Evolutionary conservation across 2,113 vertebrate genomes (phyloP).

Genomic region (Sakesphorus luctuosus): DNA sequence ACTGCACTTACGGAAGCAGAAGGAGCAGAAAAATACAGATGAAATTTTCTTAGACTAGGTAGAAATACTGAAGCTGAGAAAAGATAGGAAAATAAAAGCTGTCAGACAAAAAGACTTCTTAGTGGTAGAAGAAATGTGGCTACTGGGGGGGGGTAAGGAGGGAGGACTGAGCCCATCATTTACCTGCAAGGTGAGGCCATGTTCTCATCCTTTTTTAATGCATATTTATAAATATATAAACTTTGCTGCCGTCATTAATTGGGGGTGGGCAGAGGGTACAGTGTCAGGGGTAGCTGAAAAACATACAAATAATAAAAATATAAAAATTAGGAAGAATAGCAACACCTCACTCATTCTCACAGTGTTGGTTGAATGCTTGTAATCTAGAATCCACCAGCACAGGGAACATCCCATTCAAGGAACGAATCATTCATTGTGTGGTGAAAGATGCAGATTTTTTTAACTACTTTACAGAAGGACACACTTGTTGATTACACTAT

Average conservation of each 20-base stretch:
- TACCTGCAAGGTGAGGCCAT: background rate
- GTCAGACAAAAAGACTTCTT: background rate
- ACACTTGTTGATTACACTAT: background rate
- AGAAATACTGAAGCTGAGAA: background rate
- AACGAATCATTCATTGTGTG: background rate
- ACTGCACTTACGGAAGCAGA: background rate
- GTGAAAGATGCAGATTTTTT: background rate
- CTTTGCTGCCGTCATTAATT: background rate
- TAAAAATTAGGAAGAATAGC: background rate
- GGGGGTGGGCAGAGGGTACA: background rate
- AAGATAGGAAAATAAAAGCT: background rate
- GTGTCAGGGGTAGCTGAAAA: background rate
- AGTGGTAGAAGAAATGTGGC: background rate
- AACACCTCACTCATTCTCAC: background rate
- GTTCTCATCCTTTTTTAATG: background rate
- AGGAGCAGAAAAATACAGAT: background rate
- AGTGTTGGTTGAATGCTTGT: background rate
- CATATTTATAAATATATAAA: background rate
- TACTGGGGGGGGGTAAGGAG: background rate
- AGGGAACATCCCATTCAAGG: background rate
- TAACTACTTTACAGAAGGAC: background rate
- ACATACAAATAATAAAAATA: background rate
- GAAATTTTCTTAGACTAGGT: background rate
- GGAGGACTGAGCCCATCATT: background rate
- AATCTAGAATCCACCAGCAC: background rate